Evolutionary conservation across 2,797 vertebrate genomes (phyloP).

Genomic region (Hafferia zeledoni): DNA sequence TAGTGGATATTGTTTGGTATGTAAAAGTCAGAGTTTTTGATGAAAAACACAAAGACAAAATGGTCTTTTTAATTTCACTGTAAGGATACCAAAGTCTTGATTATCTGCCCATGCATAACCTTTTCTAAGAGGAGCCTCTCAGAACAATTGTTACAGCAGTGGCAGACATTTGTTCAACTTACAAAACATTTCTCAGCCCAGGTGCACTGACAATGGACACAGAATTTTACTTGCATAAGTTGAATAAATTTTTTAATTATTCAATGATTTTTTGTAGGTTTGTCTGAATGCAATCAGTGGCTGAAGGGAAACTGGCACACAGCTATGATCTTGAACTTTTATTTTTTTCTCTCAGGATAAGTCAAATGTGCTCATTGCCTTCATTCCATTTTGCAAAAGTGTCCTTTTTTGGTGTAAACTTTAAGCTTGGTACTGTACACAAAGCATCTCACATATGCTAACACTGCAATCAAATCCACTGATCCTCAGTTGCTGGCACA

Average conservation of each 20-base stretch:
- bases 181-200: neutral
- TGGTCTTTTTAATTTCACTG: neutral
- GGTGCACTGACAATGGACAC: neutral
- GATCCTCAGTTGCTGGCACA: neutral
- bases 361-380: neutral
- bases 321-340: neutral
- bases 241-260: neutral
- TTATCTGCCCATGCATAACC: neutral
- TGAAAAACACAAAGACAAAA: neutral
- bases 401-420: neutral
- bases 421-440: neutral
- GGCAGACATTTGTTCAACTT: neutral
- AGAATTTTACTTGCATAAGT: neutral
- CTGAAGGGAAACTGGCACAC: neutral
- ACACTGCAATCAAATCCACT: neutral
- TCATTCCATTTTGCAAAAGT: neutral
- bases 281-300: neutral
- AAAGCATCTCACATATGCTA: neutral
- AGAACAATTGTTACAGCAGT: neutral
- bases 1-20: neutral
- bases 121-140: neutral
- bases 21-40: neutral
- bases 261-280: neutral
- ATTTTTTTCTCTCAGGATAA: neutral
- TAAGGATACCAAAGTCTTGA: neutral